Conservation (phyloP, 2,888 invertebrate species). For the Sepiola atlantica region DNA sequence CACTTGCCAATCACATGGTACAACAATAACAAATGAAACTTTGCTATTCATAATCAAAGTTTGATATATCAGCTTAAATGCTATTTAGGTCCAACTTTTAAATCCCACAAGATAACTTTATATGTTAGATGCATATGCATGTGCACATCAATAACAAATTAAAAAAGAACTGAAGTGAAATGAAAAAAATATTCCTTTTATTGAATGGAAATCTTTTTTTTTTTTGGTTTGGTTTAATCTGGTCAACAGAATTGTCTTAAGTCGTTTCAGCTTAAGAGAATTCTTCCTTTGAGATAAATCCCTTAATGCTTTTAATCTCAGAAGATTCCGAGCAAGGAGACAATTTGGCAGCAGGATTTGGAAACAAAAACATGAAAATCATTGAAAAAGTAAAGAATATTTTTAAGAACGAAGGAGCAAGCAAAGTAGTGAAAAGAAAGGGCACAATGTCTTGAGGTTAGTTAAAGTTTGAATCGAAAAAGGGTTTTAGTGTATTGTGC, state of each 20-base stretch:
- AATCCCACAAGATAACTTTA: not conserved
- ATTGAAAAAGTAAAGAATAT: not conserved
- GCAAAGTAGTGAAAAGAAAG: not conserved
- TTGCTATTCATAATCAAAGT: no score
- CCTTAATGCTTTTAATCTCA: constrained; percentile 12
- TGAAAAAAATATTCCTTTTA: not conserved
- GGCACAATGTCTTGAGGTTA: not conserved
- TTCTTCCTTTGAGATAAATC: not conserved
- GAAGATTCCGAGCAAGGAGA: not conserved
- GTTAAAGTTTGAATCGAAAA: no score
- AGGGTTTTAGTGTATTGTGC: no score
- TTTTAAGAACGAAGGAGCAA: not conserved
- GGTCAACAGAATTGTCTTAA: not conserved
- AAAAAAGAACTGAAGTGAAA: not conserved
- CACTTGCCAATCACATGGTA: no score
- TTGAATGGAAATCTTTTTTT: not conserved
- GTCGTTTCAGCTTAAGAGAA: not conserved
- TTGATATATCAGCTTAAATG: no score
- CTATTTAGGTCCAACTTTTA: no score
- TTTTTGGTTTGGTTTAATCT: not conserved
- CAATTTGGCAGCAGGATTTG: not conserved
- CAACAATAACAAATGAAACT: no score
- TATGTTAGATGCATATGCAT: not conserved
- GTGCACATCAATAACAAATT: not conserved
- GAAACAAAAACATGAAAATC: not conserved